A percentile compares a stretch with the other conserved stretches of the same genome.
Conservation (phyloP, 2,797 vertebrate genomes). For the Eurystomus glaucurus region DNA sequence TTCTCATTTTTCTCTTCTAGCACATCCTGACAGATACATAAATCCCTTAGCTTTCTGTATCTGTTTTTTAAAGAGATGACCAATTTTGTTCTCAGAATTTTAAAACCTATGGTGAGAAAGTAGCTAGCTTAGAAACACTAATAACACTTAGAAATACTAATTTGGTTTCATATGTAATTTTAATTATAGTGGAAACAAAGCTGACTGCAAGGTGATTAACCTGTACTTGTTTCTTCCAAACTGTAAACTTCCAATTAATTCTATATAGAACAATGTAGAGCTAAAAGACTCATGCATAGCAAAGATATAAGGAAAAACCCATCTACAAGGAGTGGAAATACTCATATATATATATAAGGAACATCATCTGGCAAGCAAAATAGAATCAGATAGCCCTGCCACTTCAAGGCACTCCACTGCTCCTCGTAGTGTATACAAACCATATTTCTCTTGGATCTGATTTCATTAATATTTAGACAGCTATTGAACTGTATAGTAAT, state of each 20-base stretch:
- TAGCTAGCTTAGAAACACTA: neutral
- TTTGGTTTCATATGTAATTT: neutral
- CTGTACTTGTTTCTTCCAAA: neutral
- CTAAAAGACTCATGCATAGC: neutral
- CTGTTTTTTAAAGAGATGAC: neutral
- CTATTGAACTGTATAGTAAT: neutral
- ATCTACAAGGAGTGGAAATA: neutral
- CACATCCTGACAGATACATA: neutral
- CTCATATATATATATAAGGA: neutral
- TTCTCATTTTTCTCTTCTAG: neutral
- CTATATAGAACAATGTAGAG: neutral
- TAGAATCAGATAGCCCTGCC: neutral
- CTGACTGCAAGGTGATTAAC: neutral
- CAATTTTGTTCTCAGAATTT: neutral
- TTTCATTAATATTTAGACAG: neutral
- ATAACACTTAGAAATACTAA: neutral
- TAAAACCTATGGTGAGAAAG: neutral
- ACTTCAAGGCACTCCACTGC: neutral
- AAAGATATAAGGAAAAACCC: neutral
- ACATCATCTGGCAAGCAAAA: neutral
- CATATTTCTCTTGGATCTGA: neutral
- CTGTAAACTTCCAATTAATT: neutral
- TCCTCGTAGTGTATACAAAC: neutral
- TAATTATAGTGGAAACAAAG: neutral
- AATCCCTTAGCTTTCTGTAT: neutral